Evolutionary conservation across 2,113 vertebrate genomes (phyloP), one percentile per base, ranked within the genome.

Genomic region (Prolemur simus): DNA sequence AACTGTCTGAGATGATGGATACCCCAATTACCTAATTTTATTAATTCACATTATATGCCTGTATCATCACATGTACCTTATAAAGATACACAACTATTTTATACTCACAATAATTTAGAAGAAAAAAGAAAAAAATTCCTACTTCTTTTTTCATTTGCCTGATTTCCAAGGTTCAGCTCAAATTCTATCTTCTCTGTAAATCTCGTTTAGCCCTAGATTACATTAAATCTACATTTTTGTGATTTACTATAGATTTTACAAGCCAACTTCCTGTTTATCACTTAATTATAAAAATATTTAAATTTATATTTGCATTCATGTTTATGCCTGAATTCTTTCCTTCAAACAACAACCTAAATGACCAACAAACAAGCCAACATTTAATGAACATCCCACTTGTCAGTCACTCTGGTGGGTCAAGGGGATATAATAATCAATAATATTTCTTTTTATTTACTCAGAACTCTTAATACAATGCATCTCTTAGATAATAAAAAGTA

Each of bases 401-500:
- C 68, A 90, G 6, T 83, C 71, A 58, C 5, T 73, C 25, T 20
- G 9, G 6, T 87, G 34, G 15, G 20, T 47, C 9, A 23, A 47
- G 10, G 11, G 8, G 58, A 85, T 68, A 58, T 23, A 90, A 92
- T 15, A 66, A 58, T 25, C 20, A 87, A n/a, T 64, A 58, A 54
- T 77, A 6, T 82, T 89, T 85, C 20, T 85, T 92, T 92, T 83
- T 87, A 94, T 87, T 84, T 89, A 37, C 23, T 91, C 64, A 83
- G 12, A 52, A 89, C 3, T 88, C 17, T 83, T 71, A 82, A 63
- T 68, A 37, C 2, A 86, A 58, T 29, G 12, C 1, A 87, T 37
- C 17, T 68, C 47, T 83, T 37, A 96, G 74, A 32, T 69, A 93
- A 90, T 23, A 3, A 21, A 87, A 82, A 39, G 2, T 21, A 76